phyloP scores from a whole-genome alignment of 2,888 invertebrate genomes.

The Chymomyza caudatula region DNA sequence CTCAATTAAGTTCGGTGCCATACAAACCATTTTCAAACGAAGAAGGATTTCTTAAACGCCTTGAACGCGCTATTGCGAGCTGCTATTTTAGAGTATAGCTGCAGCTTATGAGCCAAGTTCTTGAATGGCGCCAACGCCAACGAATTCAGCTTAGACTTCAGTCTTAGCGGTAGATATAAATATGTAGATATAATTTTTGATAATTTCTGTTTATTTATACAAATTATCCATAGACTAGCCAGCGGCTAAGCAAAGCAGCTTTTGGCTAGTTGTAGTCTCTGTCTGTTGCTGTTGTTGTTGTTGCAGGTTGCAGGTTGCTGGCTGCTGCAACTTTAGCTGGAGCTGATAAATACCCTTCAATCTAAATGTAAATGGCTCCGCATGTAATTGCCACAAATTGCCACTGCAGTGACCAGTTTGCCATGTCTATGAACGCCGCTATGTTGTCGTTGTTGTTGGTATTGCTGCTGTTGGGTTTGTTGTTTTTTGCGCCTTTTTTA shows the following conservation, averaged over 20 bases:
- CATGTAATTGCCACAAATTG: constrained; percentile 75
- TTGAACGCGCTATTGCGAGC: no score
- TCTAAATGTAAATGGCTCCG: constrained; percentile 75
- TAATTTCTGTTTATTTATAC: constrained; percentile 38
- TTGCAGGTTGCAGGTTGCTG: background rate
- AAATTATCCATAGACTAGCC: background rate
- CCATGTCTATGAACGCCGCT: constrained; percentile 50
- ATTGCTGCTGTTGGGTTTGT: constrained; percentile 4
- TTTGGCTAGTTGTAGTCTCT: constrained; percentile 11
- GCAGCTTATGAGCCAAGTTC: no score
- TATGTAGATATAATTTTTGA: constrained; percentile 30
- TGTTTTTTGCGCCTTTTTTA: constrained; percentile 70
- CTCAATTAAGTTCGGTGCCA: no score
- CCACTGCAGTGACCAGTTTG: constrained; percentile 73
- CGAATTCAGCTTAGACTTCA: background rate
- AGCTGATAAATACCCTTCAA: constrained; percentile 71
- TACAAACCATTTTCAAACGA: no score
- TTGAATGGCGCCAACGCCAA: no score
- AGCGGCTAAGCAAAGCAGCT: background rate
- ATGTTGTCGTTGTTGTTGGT: constrained; percentile 42
- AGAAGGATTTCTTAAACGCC: no score
- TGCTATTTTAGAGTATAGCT: no score
- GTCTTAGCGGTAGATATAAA: background rate
- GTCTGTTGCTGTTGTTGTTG: constrained; percentile 7
- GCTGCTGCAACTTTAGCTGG: constrained; percentile 16